Base-by-base conservation (phyloP, 2,888 invertebrate species). In the Diarsia mendica region DNA sequence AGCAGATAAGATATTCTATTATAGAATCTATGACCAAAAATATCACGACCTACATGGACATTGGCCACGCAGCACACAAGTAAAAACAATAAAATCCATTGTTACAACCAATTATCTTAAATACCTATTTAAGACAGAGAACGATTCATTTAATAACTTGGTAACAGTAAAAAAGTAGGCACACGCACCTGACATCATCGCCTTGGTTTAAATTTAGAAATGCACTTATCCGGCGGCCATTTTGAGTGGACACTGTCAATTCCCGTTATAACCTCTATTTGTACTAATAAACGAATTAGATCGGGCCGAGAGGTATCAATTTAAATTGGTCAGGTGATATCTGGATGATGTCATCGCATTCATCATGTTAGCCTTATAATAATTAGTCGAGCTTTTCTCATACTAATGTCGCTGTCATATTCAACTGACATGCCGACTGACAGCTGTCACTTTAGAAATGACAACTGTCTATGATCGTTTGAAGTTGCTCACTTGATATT, bases 131-230 rank as follows among this genome's bases (percentile, higher is more conserved):
- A 82, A 33, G 49, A 53, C 71, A 67, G 72, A 23, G 44, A 80
- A 48, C 70, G 55, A 75, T 72, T 67, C 13, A 77, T 79, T 72
- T 78, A 69, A 77, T 73, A 79, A 80, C 72, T 73, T 74, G 39
- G 74, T 61, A 81, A 84, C 82, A 82, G 72, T 72, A 70, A 78
- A 73, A 83, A 75, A 67, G 55, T 83, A 84, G 78, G 72, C 75
- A 79, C 15, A 63, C 48, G 46, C 83, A 91, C 86, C 87, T 94
- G 93, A 95, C 93, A 93, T 95, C 94, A 95, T 87, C 87, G 88
- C 91, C 90, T 91, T 88, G 89, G 67, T 85, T 92, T 95, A 95
- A 92, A 93, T 93, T 90, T 95, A 95, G 95, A 93, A 93, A 92
- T 95, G 95, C 95, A 95, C 88, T 87, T 90, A 91, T 84, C 86